Percentiles rank a stretch among this genome's conserved stretches.
Conservation (phyloP, 2,797 vertebrate genomes). For the Octomys mimax region DNA sequence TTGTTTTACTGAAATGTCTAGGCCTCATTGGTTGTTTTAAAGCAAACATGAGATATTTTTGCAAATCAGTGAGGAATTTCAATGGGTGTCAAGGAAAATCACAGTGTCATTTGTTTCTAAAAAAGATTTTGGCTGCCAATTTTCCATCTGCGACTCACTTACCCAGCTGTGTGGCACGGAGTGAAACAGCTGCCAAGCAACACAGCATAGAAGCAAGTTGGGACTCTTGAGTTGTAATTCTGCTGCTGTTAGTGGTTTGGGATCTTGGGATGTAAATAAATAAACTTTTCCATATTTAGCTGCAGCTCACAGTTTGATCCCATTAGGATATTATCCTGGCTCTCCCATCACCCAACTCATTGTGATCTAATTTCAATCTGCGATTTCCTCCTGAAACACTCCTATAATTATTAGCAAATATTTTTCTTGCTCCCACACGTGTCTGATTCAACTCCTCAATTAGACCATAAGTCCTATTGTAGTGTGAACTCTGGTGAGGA, state of each 20-base stretch:
- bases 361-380: not conserved
- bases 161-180: slow-evolving; percentile 74
- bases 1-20: slow-evolving; percentile 72
- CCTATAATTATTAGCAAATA: not conserved
- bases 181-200: slow-evolving; percentile 69
- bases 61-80: slow-evolving; percentile 75
- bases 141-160: slow-evolving; percentile 73
- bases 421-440: not conserved
- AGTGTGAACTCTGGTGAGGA: not conserved
- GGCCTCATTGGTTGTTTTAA: slow-evolving; percentile 71
- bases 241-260: slow-evolving; percentile 67
- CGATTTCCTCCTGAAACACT: not conserved
- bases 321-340: slow-evolving; percentile 51
- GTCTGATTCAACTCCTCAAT: not conserved
- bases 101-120: slow-evolving; percentile 75
- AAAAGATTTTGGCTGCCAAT: slow-evolving; percentile 70
- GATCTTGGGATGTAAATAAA: slow-evolving; percentile 68
- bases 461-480: not conserved
- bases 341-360: slow-evolving; percentile 13
- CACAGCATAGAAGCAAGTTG: slow-evolving; percentile 34
- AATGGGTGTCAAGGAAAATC: slow-evolving; percentile 75
- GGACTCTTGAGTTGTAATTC: slow-evolving; percentile 53
- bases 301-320: slow-evolving; percentile 46
- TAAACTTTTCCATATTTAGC: slow-evolving; percentile 71
- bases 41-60: slow-evolving; percentile 75